Evolutionary conservation across 2,113 vertebrate genomes (phyloP), one percentile per base, ranked within the genome.

Genomic region (Gallinago undulata): DNA sequence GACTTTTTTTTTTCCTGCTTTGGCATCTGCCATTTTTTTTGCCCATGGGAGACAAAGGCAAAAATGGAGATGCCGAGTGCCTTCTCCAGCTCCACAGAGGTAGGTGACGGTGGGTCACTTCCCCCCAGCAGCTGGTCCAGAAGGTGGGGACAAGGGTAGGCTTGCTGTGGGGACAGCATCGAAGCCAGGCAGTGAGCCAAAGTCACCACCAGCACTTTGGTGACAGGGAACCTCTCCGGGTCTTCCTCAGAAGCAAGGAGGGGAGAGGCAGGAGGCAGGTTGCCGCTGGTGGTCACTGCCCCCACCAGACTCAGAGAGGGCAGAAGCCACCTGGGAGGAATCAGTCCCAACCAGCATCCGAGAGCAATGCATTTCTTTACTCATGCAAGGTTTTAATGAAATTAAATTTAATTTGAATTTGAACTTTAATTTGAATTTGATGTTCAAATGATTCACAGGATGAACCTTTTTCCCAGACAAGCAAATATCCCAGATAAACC

Each of bases 91-190:
- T 59, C 63, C 62, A 53, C 37, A 77, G 59, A 66, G 45, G 50
- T 12, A 80, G 67, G 60, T 67, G 66, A 22, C 1, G 1, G 63
- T 0, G 0, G 24, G 19, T 14, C 25, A 15, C 25, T 7, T 4
- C 21, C 10, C 6, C 28, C 9, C 0, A 1, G 25, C 1, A 1
- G 28, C 39, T 75, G 57, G n/a, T 23, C 55, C 8, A 6, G 25
- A 21, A 60, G 70, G 39, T 27, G 45, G 24, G 78, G 25, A 68
- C n/a, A 63, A 45, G 39, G n/a, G 18, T 27, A 57, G 35, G 12
- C 24, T 33, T 53, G 53, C 27, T 3, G 5, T 10, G 30, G 39
- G 48, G 53, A 59, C 47, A 47, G 47, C 48, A 19, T 7, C 13
- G 33, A 33, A 83, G 35, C 30, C 0, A 0, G 51, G 37, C 45